phyloP scores from a whole-genome alignment of 1,140 invertebrate species.

The Diorhabda elongata region DNA sequence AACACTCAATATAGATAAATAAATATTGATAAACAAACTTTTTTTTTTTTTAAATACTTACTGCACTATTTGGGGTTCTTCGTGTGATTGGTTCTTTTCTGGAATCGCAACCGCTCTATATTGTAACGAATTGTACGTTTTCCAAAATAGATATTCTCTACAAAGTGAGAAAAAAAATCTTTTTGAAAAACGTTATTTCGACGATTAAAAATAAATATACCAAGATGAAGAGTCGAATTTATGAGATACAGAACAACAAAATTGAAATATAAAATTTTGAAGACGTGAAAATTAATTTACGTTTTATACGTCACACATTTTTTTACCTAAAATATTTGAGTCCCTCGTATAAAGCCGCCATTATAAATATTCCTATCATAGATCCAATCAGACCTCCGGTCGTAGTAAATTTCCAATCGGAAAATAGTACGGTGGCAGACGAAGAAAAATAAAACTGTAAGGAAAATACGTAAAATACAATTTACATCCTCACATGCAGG shows the following conservation, averaged over 20 bases:
- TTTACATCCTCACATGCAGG: neutral
- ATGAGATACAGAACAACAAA: too few relatives aligned
- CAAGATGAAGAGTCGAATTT: neutral
- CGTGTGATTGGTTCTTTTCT: conserved; percentile 61
- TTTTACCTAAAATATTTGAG: conserved; percentile 77
- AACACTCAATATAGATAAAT: neutral
- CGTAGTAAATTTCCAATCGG: conserved; percentile 69
- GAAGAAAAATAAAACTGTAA: conserved; percentile 80
- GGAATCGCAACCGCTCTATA: conserved; percentile 70
- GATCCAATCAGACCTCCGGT: conserved; percentile 75
- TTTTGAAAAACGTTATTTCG: neutral
- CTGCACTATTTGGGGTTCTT: conserved; percentile 69
- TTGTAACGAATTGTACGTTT: conserved; percentile 66
- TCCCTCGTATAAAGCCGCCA: conserved; percentile 84
- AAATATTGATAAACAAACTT: neutral
- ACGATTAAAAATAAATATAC: conserved; percentile 2
- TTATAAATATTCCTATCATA: conserved; percentile 78
- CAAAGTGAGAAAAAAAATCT: conserved; percentile 21
- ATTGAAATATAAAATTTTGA: neutral
- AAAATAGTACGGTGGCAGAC: conserved; percentile 71
- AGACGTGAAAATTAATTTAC: too few relatives aligned
- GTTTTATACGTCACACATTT: too few relatives aligned
- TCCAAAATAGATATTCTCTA: conserved; percentile 78
- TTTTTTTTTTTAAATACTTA: conserved; percentile 48
- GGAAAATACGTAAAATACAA: conserved; percentile 9